Evolutionary conservation across 2,888 invertebrate species (phyloP), one percentile per base, ranked within the genome.

Genomic region (Heteromyza rotundicornis): DNA sequence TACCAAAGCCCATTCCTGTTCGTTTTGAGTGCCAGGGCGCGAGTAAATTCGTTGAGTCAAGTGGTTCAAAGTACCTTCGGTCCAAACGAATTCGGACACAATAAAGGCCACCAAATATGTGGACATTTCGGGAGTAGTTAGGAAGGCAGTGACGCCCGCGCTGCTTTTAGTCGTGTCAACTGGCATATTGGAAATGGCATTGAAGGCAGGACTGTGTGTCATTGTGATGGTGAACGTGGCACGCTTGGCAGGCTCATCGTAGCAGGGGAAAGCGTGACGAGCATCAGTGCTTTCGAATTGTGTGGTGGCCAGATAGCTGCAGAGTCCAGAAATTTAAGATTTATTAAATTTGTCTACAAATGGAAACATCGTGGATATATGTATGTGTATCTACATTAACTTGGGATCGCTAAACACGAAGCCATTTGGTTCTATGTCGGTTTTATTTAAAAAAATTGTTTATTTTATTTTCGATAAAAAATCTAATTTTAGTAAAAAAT

Each of bases 101-200:
- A 92, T 86, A 76, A 92, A 92, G 0, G 94, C 95, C 2, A 94
- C 85, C 14, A 95, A 84, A 74, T 96, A 95, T 0, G 91, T 86
- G 5, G 92, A 89, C 92, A 94, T 93, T 16, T 84, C 81, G 0
- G 84, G 78, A 0, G 88, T 87, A 47, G 85, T 84, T 62, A 84
- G 2, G 54, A 83, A 83, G 0, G 64, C 68, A 0, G 84, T 83
- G 2, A 64, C 64, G 2, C 71, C 72, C 23, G 60, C 0, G 22
- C 63, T 67, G 10, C 63, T 62, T 1, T 63, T 59, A 1, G 50
- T 1, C 12, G 5, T 35, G 24, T 76, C 60, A 1, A 68, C 70
- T 1, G 80, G 80, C 92, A 92, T 82, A 52, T 82, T 82, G 16
- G 81, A 80, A 32, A 81, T 75, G 20, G 80, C 82, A 27, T 64